Evolutionary conservation across 2,888 invertebrate genomes (phyloP).

Genomic region (Axea sp.): DNA sequence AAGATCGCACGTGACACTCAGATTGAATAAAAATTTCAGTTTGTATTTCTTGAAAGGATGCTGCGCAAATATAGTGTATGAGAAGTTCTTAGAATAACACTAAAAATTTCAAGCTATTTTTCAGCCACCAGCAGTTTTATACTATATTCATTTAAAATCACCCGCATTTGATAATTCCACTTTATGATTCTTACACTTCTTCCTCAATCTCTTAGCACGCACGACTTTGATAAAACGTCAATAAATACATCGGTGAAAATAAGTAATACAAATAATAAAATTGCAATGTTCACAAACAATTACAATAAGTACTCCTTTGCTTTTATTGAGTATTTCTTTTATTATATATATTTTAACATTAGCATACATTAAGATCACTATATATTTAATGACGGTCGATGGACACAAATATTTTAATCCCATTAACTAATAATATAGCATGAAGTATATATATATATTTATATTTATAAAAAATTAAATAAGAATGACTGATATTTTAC

Average conservation of each 20-base stretch:
- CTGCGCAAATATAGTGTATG: slow-evolving; percentile 46
- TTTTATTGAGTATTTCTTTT: no score
- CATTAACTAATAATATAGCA: no score
- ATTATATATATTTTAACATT: no score
- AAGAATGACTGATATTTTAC: no score
- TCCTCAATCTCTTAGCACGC: slow-evolving; percentile 35
- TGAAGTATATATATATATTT: no score
- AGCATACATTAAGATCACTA: no score
- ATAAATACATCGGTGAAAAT: slow-evolving; percentile 12
- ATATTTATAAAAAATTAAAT: no score
- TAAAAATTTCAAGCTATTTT: slow-evolving; percentile 51
- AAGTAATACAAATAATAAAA: neutral
- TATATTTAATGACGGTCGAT: no score
- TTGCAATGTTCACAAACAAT: neutral
- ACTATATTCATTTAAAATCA: slow-evolving; percentile 34
- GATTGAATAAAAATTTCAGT: slow-evolving; percentile 46
- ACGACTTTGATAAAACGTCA: slow-evolving; percentile 32
- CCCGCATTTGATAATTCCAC: slow-evolving; percentile 50
- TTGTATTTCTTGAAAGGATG: slow-evolving; percentile 39
- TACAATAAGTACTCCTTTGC: neutral
- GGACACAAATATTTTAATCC: no score
- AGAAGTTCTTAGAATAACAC: slow-evolving; percentile 42
- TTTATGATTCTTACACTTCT: slow-evolving; percentile 34
- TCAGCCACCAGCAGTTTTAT: slow-evolving; percentile 41
- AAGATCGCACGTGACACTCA: slow-evolving; percentile 56